A percentile compares a stretch with the other conserved stretches of the same genome.
Conservation (phyloP, 2,113 vertebrate genomes). For the Bungarus multicinctus region DNA sequence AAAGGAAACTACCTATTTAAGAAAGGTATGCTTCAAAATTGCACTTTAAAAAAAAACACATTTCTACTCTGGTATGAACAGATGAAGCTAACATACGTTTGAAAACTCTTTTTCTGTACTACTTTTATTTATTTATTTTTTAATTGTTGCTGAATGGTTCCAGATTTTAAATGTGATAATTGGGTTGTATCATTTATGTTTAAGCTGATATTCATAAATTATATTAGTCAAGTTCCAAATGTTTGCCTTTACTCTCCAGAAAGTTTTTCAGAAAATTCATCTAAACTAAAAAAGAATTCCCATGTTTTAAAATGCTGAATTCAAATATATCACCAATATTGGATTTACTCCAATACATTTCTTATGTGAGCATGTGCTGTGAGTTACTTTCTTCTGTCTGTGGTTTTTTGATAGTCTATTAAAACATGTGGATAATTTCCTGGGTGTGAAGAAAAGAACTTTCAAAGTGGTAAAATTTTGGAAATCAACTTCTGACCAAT, state of each 20-base stretch:
- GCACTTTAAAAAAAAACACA: neutral
- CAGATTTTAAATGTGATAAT: neutral
- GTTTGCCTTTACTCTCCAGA: neutral
- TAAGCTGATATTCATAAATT: neutral
- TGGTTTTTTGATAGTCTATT: neutral
- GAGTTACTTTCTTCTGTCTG: slow-evolving; percentile 24
- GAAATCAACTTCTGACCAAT: neutral
- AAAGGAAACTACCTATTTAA: neutral
- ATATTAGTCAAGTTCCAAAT: neutral
- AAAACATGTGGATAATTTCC: neutral
- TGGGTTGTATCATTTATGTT: neutral
- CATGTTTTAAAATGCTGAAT: neutral
- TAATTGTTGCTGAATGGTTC: neutral
- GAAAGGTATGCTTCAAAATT: too few relatives aligned
- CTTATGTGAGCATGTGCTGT: slow-evolving; percentile 3
- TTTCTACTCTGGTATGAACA: neutral
- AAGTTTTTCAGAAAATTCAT: neutral
- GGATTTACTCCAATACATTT: neutral
- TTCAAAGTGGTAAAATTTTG: neutral
- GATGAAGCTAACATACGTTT: neutral
- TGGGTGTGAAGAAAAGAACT: neutral
- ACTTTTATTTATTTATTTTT: neutral
- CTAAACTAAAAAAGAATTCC: neutral
- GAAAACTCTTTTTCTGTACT: neutral
- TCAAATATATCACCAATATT: neutral